phyloP scores from a whole-genome alignment of 2,888 invertebrate genomes.

The Zele albiditarsus region DNA sequence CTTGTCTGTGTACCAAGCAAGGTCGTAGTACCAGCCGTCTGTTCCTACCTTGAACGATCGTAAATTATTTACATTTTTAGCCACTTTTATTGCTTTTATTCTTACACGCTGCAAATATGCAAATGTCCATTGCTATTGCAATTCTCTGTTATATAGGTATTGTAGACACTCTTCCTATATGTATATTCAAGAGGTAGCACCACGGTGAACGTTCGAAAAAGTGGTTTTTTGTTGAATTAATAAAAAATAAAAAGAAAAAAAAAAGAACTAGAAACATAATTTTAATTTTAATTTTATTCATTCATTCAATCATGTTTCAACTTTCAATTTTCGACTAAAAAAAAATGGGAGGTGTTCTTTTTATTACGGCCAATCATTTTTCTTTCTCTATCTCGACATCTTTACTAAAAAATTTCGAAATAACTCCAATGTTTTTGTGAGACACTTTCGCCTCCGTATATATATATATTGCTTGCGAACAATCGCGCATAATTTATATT shows the following conservation, averaged over 20 bases:
- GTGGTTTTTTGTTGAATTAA: too few species aligned
- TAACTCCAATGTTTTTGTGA: neutral
- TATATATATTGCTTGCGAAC: neutral
- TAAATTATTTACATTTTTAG: constrained; percentile 49
- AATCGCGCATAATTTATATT: neutral
- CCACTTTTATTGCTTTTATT: constrained; percentile 26
- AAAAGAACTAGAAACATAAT: too few species aligned
- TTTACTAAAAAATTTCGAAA: neutral
- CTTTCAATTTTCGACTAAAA: neutral
- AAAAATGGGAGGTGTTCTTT: neutral
- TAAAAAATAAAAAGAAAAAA: too few species aligned
- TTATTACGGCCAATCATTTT: neutral
- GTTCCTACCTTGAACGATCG: constrained; percentile 44
- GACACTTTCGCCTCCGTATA: neutral
- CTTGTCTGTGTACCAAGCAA: constrained; percentile 40
- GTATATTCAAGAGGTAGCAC: neutral
- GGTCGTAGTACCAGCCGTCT: constrained; percentile 51
- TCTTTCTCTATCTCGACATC: neutral
- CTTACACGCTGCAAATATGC: constrained; percentile 34
- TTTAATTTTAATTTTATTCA: too few species aligned
- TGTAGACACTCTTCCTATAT: neutral
- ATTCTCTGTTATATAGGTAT: neutral
- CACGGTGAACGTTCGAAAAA: too few species aligned
- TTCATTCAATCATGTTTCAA: too few species aligned
- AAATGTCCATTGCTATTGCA: constrained; percentile 23